phyloP scores from a whole-genome alignment of 1,140 invertebrate species.

The Delia radicum region DNA sequence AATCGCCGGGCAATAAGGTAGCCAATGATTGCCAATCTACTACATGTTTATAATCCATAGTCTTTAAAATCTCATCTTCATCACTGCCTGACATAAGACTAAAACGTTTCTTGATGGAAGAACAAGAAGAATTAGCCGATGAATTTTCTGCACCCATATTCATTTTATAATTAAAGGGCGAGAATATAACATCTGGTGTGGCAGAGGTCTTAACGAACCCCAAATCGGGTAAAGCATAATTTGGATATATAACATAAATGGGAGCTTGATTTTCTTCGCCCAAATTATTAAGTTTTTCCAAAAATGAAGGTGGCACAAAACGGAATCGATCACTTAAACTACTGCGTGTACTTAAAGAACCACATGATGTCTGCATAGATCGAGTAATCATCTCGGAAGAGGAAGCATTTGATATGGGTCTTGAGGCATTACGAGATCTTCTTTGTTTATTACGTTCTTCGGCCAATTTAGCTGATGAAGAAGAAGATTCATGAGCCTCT shows the following conservation, averaged over 20 bases:
- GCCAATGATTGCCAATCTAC: slow-evolving; percentile 90
- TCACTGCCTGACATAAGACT: slow-evolving; percentile 64
- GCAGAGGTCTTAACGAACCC: slow-evolving; percentile 72
- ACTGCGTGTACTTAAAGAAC: slow-evolving; percentile 47
- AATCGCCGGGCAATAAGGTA: slow-evolving; percentile 80
- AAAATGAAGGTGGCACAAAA: slow-evolving; percentile 66
- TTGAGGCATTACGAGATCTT: slow-evolving; percentile 25
- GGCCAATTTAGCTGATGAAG: not conserved
- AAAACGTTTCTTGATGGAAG: slow-evolving; percentile 60
- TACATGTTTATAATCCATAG: slow-evolving; percentile 78
- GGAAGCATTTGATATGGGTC: slow-evolving; percentile 45
- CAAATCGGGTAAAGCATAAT: slow-evolving; percentile 86
- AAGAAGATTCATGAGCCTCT: slow-evolving; percentile 2
- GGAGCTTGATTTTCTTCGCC: slow-evolving; percentile 68
- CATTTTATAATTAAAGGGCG: slow-evolving; percentile 54
- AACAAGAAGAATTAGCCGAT: slow-evolving; percentile 30
- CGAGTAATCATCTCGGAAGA: slow-evolving; percentile 65
- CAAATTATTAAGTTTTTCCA: slow-evolving; percentile 63
- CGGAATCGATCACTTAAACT: slow-evolving; percentile 56
- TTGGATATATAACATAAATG: slow-evolving; percentile 88
- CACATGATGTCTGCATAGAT: slow-evolving; percentile 70
- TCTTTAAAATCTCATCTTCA: slow-evolving; percentile 77
- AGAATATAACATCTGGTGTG: slow-evolving; percentile 66
- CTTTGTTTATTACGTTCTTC: slow-evolving; percentile 31
- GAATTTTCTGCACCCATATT: slow-evolving; percentile 41